Conservation (phyloP, 64 coral and sea anemone species). For the Montipora cactus region DNA sequence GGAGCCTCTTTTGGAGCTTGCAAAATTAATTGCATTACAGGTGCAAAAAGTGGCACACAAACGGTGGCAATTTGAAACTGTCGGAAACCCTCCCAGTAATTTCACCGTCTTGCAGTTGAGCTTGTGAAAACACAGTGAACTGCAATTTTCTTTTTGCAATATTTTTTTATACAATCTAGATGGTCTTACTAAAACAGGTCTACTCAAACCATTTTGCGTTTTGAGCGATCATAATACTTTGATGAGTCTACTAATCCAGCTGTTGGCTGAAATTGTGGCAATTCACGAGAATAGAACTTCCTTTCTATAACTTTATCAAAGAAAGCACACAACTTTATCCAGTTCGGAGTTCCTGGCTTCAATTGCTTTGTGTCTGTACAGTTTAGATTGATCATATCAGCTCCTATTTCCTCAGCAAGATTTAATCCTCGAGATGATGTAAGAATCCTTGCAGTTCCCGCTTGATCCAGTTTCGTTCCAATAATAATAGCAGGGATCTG, state of each 20-base stretch:
- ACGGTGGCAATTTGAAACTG: too few species aligned
- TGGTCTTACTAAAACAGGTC: too few species aligned
- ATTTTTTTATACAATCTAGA: too few species aligned
- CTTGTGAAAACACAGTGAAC: too few species aligned
- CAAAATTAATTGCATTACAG: too few species aligned
- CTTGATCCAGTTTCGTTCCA: conserved; percentile 94
- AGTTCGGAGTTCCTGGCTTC: conserved; percentile 70
- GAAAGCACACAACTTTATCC: conserved; percentile 79
- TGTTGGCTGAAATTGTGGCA: conserved; percentile 54
- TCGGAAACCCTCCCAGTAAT: too few species aligned
- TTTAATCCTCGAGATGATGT: conserved; percentile 81
- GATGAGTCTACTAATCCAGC: conserved; percentile 49
- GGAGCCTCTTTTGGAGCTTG: too few species aligned
- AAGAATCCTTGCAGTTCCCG: conserved; percentile 84
- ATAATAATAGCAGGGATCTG: conserved; percentile 95
- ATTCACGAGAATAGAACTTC: conserved; percentile 84
- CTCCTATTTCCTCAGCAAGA: conserved; percentile 96
- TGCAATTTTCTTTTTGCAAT: too few species aligned
- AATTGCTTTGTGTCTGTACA: conserved; percentile 82
- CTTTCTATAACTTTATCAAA: conserved; percentile 99
- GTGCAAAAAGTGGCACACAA: too few species aligned
- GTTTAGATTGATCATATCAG: conserved; percentile 88
- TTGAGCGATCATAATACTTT: conserved; percentile 66
- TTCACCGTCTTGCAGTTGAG: too few species aligned
- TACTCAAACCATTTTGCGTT: conserved; percentile 77